Evolutionary conservation across 1,140 invertebrate species (phyloP).

Genomic region (Drosophila nigromelanica): DNA sequence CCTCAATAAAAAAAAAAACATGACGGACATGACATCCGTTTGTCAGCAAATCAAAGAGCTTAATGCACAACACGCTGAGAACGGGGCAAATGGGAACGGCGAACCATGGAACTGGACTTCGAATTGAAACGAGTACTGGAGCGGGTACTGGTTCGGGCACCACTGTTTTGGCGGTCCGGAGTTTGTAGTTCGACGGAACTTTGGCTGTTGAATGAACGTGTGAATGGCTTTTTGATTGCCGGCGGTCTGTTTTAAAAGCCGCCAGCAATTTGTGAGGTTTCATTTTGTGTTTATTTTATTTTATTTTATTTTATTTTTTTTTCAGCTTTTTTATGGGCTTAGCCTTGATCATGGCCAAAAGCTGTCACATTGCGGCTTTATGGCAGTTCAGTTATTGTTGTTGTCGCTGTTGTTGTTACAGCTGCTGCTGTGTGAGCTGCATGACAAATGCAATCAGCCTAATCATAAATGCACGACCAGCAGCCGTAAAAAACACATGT

Average conservation of each 20-base stretch:
- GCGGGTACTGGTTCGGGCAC: not conserved
- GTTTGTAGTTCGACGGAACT: slow-evolving; percentile 20
- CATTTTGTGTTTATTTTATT: slow-evolving; percentile 8
- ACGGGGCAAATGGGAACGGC: not conserved
- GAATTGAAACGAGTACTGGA: slow-evolving; percentile 5
- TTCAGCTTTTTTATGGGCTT: slow-evolving; percentile 28
- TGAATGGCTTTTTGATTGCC: slow-evolving; percentile 77
- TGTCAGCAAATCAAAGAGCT: slow-evolving; percentile 53
- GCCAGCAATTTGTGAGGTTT: slow-evolving; percentile 36
- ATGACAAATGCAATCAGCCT: slow-evolving; percentile 51
- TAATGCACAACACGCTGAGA: slow-evolving; percentile 6
- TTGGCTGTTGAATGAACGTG: slow-evolving; percentile 55
- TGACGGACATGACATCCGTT: slow-evolving; percentile 60
- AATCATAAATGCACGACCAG: slow-evolving; percentile 40
- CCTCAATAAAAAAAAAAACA: slow-evolving; percentile 19
- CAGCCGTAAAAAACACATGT: slow-evolving; percentile 40
- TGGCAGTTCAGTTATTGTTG: slow-evolving; percentile 33
- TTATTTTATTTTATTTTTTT: slow-evolving; percentile 8
- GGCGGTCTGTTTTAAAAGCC: slow-evolving; percentile 49
- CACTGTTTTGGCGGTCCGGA: not conserved
- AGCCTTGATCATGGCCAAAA: slow-evolving; percentile 58
- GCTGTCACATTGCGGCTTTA: slow-evolving; percentile 48
- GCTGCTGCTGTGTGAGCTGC: slow-evolving; percentile 34
- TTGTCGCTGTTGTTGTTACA: not conserved
- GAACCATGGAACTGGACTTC: not conserved